Evolutionary conservation across 2,888 invertebrate species (phyloP).

Genomic region (Tortricodes alternella): DNA sequence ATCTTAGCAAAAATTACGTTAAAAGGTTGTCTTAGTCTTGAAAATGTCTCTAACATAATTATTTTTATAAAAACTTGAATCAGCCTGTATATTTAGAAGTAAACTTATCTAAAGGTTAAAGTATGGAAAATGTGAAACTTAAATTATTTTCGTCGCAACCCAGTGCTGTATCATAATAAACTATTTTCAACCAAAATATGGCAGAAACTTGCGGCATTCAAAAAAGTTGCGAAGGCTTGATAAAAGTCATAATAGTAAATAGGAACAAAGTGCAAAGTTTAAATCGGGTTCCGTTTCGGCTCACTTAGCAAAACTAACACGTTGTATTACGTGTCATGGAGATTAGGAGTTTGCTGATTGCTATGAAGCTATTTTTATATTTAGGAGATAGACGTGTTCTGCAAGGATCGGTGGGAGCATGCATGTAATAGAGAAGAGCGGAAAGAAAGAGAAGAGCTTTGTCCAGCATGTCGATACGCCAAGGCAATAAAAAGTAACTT

Average conservation of each 20-base stretch:
- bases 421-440: too few species aligned
- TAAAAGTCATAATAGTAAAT: constrained; percentile 47
- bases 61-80: too few species aligned
- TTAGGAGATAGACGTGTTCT: too few species aligned
- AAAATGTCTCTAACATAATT: too few species aligned
- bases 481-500: too few species aligned
- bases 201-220: constrained; percentile 28
- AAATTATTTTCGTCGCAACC: neutral
- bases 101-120: too few species aligned
- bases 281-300: constrained; percentile 33
- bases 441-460: too few species aligned
- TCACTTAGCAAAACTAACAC: constrained; percentile 52
- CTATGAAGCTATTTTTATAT: neutral
- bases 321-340: constrained; percentile 42
- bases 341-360: neutral
- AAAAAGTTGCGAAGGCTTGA: constrained; percentile 33
- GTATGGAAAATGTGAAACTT: neutral
- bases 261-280: constrained; percentile 55
- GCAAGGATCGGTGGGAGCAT: too few species aligned
- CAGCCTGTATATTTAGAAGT: too few species aligned
- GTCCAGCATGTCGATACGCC: too few species aligned
- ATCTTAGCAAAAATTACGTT: too few species aligned
- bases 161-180: neutral
- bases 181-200: neutral
- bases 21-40: too few species aligned